A percentile compares a stretch with the other conserved stretches of the same genome.
Conservation (phyloP, 2,888 invertebrate species). For the Philereme transversata region DNA sequence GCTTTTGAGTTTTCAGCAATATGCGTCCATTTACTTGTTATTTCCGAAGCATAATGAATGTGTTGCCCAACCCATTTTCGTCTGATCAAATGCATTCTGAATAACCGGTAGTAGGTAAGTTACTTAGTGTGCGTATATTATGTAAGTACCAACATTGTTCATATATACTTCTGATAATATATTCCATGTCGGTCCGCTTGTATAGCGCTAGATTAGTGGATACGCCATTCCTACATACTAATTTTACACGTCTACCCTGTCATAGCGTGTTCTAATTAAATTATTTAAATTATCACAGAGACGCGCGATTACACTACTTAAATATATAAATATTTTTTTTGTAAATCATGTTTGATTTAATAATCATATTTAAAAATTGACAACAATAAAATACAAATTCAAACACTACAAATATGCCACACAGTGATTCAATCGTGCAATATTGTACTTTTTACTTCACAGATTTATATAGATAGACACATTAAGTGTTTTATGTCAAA, state of each 20-base stretch:
- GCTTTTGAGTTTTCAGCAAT: too few species aligned
- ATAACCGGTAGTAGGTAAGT: too few species aligned
- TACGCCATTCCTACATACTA: slow-evolving; percentile 15
- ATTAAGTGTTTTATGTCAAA: too few species aligned
- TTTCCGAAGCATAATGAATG: too few species aligned
- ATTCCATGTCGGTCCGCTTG: neutral
- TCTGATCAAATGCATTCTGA: too few species aligned
- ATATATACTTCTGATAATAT: neutral
- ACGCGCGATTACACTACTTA: too few species aligned
- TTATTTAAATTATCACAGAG: neutral
- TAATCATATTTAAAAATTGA: slow-evolving; percentile 66
- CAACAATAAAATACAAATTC: slow-evolving; percentile 49
- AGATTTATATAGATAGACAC: neutral
- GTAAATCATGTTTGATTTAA: slow-evolving; percentile 49
- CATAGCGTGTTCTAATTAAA: neutral
- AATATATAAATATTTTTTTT: too few species aligned
- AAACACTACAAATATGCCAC: slow-evolving; percentile 29
- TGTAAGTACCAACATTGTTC: neutral
- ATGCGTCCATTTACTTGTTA: too few species aligned
- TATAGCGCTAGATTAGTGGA: slow-evolving; percentile 3
- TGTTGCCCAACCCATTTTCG: too few species aligned
- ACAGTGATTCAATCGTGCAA: slow-evolving; percentile 1
- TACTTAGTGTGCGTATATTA: too few species aligned
- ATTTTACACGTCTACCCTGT: neutral
- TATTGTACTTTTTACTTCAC: neutral